These are phyloP conservation scores for Muschampia plurimacula DNA, from an alignment of 2,888 invertebrate genomes.

Conservation along the genomic window DNA sequence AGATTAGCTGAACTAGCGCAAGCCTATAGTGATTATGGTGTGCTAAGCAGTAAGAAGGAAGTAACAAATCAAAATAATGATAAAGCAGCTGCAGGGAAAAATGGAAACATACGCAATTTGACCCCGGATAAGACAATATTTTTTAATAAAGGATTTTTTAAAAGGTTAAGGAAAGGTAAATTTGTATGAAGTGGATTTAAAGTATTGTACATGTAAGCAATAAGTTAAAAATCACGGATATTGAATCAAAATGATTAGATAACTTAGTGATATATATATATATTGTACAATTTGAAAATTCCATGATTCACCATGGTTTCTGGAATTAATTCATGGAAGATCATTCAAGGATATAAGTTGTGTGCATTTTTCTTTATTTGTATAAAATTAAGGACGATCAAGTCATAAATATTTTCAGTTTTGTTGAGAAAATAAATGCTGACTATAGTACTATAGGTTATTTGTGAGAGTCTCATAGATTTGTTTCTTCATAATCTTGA, in stretches of 20 bases:
- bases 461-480: too few relatives aligned
- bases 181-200: not conserved
- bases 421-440: too few relatives aligned
- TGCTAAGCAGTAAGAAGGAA: conserved; percentile 63
- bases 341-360: too few relatives aligned
- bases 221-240: not conserved
- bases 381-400: too few relatives aligned
- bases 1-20: conserved; percentile 66
- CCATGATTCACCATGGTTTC: too few relatives aligned
- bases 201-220: not conserved
- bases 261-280: not conserved
- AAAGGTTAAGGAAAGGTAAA: conserved; percentile 51
- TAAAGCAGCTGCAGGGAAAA: conserved; percentile 40
- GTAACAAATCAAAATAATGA: conserved; percentile 51
- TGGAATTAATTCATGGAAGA: too few relatives aligned
- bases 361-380: too few relatives aligned
- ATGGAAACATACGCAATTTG: conserved; percentile 49
- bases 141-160: conserved; percentile 44
- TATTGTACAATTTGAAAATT: too few relatives aligned
- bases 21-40: conserved; percentile 79
- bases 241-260: not conserved
- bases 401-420: too few relatives aligned
- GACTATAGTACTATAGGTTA: too few relatives aligned
- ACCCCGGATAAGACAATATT: conserved; percentile 42
- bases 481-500: too few relatives aligned